A percentile compares a stretch with the other conserved stretches of the same genome.
These are phyloP conservation scores for Myotis vivesi DNA, from an alignment of 2,797 vertebrate genomes.

Conservation along the genomic window DNA sequence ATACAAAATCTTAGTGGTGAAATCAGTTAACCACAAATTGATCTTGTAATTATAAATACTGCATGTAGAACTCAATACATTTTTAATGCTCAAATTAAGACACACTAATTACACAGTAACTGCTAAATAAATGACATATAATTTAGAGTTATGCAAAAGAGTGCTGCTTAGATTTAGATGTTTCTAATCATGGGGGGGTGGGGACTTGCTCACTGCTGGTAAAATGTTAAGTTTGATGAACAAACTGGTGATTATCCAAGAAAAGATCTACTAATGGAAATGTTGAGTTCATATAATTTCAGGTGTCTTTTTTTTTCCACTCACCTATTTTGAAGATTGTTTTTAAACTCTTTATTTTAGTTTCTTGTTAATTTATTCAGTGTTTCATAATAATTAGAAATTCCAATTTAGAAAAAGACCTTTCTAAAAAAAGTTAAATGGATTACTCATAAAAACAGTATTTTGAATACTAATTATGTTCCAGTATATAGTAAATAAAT, in stretches of 20 bases:
- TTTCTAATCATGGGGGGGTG: conserved; percentile 43
- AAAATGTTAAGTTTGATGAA: conserved; percentile 67
- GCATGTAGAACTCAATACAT: conserved; percentile 62
- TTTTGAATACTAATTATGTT: background rate
- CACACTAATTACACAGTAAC: conserved; percentile 74
- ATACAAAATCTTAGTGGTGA: conserved; percentile 54
- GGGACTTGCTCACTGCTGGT: background rate
- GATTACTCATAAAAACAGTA: background rate
- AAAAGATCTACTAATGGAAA: conserved; percentile 42
- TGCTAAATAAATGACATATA: conserved; percentile 76
- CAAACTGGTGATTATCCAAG: conserved; percentile 49
- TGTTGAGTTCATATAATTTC: conserved; percentile 31
- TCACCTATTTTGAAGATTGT: conserved; percentile 31
- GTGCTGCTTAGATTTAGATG: conserved; percentile 62
- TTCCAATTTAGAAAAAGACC: background rate
- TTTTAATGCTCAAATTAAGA: conserved; percentile 77
- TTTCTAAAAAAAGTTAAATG: background rate
- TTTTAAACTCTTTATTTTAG: conserved; percentile 6
- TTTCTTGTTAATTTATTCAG: background rate
- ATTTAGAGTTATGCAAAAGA: conserved; percentile 69
- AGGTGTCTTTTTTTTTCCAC: background rate
- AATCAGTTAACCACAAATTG: conserved; percentile 67
- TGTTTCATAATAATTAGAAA: background rate
- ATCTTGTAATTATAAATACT: conserved; percentile 72
- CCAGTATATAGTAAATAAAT: background rate